Conservation (phyloP, 1,140 invertebrate species). For the Camponotus floridanus region DNA sequence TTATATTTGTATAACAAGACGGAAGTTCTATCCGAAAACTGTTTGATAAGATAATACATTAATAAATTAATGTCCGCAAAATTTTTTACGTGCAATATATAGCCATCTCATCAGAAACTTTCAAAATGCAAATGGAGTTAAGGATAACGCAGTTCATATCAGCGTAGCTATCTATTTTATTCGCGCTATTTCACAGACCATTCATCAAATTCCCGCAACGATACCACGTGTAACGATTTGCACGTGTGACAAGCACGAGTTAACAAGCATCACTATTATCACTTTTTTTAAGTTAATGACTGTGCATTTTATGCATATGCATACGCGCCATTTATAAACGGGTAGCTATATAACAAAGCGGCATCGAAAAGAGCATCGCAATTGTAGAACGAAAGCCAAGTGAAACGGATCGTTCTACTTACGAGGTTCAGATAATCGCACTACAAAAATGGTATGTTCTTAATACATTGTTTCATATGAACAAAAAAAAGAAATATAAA, state of each 20-base stretch:
- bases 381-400: background rate
- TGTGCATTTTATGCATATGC: conserved; percentile 39
- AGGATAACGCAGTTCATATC: background rate
- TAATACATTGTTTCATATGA: background rate
- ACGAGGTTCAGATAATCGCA: background rate
- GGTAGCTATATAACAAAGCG: conserved; percentile 62
- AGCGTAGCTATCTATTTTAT: background rate
- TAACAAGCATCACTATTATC: conserved; percentile 34
- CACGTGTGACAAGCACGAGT: conserved; percentile 35
- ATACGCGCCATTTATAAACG: background rate
- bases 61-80: background rate
- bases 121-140: background rate
- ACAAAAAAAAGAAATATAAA: background rate
- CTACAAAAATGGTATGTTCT: conserved; percentile 47
- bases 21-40: background rate
- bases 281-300: conserved; percentile 45
- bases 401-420: conserved; percentile 12
- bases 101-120: background rate
- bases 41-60: background rate
- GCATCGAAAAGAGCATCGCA: background rate
- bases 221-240: conserved; percentile 41
- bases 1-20: no score
- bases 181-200: conserved; percentile 3
- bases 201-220: conserved; percentile 47
- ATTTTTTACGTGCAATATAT: background rate